Conservation (phyloP, 1,140 invertebrate species). For the Magallana ariakensis region DNA sequence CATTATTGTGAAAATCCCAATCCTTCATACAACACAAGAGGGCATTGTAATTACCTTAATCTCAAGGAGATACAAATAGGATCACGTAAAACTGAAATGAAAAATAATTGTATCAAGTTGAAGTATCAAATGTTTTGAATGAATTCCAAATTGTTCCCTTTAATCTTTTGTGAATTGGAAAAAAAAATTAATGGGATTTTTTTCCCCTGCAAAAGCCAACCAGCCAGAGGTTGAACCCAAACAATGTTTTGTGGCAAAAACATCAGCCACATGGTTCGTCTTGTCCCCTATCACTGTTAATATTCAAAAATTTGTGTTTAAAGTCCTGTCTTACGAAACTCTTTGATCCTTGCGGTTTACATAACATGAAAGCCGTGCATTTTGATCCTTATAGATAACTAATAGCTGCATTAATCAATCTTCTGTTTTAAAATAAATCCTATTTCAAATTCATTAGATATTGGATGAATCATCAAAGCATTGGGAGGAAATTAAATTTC, state of each 20-base stretch:
- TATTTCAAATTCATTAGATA: constrained; percentile 16
- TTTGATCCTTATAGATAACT: constrained; percentile 21
- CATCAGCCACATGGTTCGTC: not conserved
- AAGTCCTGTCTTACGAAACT: not conserved
- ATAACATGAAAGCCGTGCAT: constrained; percentile 6
- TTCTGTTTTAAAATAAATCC: not conserved
- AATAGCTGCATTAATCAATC: constrained; percentile 31
- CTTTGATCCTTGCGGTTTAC: constrained; percentile 19
- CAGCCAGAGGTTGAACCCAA: not conserved
- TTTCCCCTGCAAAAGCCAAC: not conserved
- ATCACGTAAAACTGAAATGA: constrained; percentile 31
- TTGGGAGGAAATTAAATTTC: constrained; percentile 13
- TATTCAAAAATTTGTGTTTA: constrained; percentile 17
- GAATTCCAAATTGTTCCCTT: constrained; percentile 30
- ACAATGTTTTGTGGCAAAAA: not conserved
- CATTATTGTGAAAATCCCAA: constrained; percentile 11
- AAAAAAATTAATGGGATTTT: constrained; percentile 6
- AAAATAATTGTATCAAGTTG: constrained; percentile 24
- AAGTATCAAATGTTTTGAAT: constrained; percentile 26
- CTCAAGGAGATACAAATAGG: constrained; percentile 14
- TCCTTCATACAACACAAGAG: not conserved
- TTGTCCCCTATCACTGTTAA: not conserved
- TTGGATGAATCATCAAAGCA: constrained; percentile 5
- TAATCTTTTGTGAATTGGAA: not conserved
- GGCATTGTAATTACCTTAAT: constrained; percentile 29